Conservation (phyloP, 2,113 vertebrate genomes). For the Zosterops borbonicus region DNA sequence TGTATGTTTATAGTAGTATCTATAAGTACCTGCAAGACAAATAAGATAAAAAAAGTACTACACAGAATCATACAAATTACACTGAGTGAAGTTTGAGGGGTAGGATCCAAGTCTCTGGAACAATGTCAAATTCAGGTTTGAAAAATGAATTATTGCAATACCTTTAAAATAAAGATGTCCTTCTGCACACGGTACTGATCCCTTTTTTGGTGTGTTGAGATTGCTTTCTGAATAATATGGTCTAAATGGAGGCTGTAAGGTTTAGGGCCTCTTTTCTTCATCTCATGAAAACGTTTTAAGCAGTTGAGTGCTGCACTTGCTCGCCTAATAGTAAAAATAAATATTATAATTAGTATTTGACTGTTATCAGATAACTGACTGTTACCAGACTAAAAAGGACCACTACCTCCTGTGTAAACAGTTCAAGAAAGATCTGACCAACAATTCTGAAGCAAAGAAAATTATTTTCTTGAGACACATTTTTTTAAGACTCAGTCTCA, state of each 20-base stretch:
- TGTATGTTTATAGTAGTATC: neutral
- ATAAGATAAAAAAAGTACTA: neutral
- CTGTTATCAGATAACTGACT: neutral
- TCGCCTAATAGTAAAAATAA: slow-evolving; percentile 75
- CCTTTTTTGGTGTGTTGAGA: slow-evolving; percentile 83
- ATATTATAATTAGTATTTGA: neutral
- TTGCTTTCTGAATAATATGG: slow-evolving; percentile 93
- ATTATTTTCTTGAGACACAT: neutral
- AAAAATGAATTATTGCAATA: neutral
- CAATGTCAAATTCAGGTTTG: neutral
- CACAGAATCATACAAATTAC: neutral
- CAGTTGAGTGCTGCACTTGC: slow-evolving; percentile 95
- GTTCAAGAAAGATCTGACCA: neutral
- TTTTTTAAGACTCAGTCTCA: neutral
- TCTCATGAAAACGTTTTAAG: slow-evolving; percentile 95
- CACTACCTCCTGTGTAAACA: neutral
- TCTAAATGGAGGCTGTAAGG: slow-evolving; percentile 97
- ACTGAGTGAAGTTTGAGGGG: fast-evolving
- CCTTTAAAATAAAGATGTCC: slow-evolving; percentile 96
- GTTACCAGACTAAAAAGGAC: neutral
- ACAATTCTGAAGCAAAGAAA: neutral
- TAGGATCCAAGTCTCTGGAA: neutral
- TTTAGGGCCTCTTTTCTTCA: slow-evolving; percentile 94
- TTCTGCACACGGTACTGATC: slow-evolving; percentile 90
- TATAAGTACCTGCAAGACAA: neutral